Base-by-base conservation (phyloP, 2,113 vertebrate species). In the Etia nguti region DNA sequence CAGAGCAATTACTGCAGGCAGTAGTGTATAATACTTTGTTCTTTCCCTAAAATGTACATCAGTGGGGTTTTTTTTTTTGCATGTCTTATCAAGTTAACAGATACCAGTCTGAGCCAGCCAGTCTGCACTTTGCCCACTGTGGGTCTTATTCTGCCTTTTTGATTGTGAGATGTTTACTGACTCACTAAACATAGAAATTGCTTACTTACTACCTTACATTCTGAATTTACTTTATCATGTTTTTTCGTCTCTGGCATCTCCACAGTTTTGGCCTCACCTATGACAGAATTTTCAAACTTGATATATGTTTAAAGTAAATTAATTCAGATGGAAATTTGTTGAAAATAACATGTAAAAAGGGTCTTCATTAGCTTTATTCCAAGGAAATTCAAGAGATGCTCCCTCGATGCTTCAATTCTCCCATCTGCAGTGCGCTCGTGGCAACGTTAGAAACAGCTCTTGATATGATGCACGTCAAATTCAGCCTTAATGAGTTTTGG, bases 391-490 rank as follows among this genome's bases (percentile, higher is more conserved):
- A 68, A 82, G 24, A 56, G 56, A 36, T 48, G 60, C 3, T 86
- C 46, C 43, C 83, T 83, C 13, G 36, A 55, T 85, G 80, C 50
- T 82, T 84, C 31, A 34, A 6, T 81, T 77, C 55, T 34, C 52
- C 86, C 90, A 86, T 93, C 89, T 92, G 92, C 48, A 65, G 15
- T 10, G 20, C 0, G 82, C 83, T 89, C 26, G 2, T 83, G 88
- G 90, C 90, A 65, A 57, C 70, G 48, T 82, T 50, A 84, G 77
- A 77, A 85, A 52, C 5, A 15, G 70, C 70, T 20, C 48, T 80
- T 80, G 56, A 65, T 68, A 34, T 79, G 86, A 90, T 88, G 82
- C 86, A 82, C 90, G 90, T 92, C 89, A 89, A 57, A 86, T 86
- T 90, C 65, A 87, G 8, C 79, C 79, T 34, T 88, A 89, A 92